These are phyloP conservation scores for Muscicapa comitata DNA, from an alignment of 2,797 vertebrate genomes.

Conservation along the genomic window DNA sequence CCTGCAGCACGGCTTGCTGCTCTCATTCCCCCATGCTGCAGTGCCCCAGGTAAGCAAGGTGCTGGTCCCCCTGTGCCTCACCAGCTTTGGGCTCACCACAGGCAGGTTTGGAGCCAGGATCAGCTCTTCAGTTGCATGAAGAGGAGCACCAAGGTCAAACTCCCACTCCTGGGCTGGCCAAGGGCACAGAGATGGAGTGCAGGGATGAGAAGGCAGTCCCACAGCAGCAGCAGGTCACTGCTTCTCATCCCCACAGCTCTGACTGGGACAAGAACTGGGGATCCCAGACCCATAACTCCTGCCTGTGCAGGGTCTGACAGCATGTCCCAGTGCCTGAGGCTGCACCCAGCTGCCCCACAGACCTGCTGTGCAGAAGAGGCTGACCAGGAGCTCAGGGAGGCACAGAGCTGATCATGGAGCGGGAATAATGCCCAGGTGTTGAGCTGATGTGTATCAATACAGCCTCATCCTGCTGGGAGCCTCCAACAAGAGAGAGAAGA, in stretches of 20 bases:
- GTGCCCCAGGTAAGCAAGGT: not conserved
- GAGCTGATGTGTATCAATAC: not conserved
- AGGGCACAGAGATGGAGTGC: not conserved
- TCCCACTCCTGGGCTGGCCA: not conserved
- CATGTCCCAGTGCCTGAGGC: not conserved
- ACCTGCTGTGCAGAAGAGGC: not conserved
- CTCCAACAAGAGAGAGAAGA: not conserved
- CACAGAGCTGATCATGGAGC: fast-evolving
- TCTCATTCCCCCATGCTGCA: fast-evolving
- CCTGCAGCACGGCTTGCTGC: not conserved
- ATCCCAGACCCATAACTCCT: not conserved
- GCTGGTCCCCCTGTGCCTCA: not conserved
- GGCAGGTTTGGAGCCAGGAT: not conserved
- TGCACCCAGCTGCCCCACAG: not conserved
- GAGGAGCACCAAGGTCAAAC: not conserved
- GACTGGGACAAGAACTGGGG: not conserved
- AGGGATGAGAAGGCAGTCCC: not conserved
- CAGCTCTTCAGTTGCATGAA: not conserved
- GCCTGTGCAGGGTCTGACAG: not conserved
- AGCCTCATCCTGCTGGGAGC: not conserved
- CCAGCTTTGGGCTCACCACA: not conserved
- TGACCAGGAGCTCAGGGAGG: not conserved
- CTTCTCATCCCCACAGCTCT: not conserved
- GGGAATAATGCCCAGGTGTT: fast-evolving
- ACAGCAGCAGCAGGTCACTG: not conserved